A percentile compares a stretch with the other conserved stretches of the same genome.
Evolutionary conservation across 2,888 invertebrate genomes (phyloP).

Genomic region (Chloromyia formosa): DNA sequence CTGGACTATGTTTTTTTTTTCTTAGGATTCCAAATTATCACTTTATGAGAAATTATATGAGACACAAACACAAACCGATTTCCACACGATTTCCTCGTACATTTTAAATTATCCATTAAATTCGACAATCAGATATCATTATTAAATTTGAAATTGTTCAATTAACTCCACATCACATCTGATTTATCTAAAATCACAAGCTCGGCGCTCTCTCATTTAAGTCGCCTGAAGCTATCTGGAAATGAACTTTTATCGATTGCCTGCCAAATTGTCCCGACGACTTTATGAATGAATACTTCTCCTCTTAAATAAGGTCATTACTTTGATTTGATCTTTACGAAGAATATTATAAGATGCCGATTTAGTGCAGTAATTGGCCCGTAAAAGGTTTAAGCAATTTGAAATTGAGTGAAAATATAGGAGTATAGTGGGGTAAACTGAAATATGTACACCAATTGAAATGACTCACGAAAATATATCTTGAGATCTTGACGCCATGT

Average conservation of each 20-base stretch:
- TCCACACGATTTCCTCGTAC: no score
- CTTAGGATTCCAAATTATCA: no score
- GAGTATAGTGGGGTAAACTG: not conserved
- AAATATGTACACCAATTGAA: not conserved
- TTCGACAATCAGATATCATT: no score
- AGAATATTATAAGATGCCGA: not conserved
- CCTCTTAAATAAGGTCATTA: constrained; percentile 28
- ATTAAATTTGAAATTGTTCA: no score
- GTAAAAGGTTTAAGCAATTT: not conserved
- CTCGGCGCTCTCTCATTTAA: no score
- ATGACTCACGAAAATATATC: not conserved
- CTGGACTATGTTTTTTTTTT: no score
- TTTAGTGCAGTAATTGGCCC: constrained; percentile 29
- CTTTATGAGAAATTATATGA: no score
- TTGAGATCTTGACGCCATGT: constrained; percentile 8
- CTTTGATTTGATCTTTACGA: constrained; percentile 8
- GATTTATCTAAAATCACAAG: no score
- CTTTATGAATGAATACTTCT: not conserved
- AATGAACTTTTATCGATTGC: constrained; percentile 6
- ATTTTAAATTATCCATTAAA: no score
- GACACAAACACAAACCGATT: no score
- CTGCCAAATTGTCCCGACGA: not conserved
- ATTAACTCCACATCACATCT: no score
- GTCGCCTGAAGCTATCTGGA: not conserved
- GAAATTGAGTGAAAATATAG: no score